Base-by-base conservation (phyloP, 2,797 vertebrate species). In the Cuculus canorus region DNA sequence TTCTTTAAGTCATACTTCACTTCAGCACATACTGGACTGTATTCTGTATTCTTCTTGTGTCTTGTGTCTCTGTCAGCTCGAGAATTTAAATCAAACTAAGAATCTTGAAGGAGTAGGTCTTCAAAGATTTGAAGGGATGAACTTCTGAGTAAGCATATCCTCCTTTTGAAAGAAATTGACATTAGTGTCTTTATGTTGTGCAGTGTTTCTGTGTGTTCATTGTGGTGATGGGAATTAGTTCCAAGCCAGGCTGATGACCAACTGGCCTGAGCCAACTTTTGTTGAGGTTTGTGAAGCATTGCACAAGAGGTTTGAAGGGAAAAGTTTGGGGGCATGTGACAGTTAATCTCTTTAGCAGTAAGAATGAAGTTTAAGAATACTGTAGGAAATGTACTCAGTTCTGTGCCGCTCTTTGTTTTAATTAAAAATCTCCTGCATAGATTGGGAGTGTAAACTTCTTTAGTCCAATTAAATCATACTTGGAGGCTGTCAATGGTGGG, bases 251-350 rank as follows among this genome's bases (percentile, higher is more conserved):
- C 84, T 91, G 90, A 70, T 94, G 68, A 88, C 65, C 53, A 81
- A 56, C 54, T 86, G 60, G 86, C 70, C 81, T 25, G 65, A 91
- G 66, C 81, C 84, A 89, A 69, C 41, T 96, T 87, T 77, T 82
- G 28, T 83, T 88, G 78, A 82, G 82, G 83, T 94, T 96, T 96
- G 65, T 8, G 14, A 93, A 94, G 43, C 27, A 28, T 95, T 95
- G 88, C 87, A 92, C 88, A 95, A 93, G 85, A 92, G 93, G 35
- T 88, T 85, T 91, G 90, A 93, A 86, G 75, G 86, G 48, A 79
- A 88, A 96, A 76, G 37, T 92, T 66, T 91, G 82, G 63, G 54
- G 41, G 91, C 98, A 97, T 97, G 97, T 98, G 98, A 98, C 96
- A 52, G 61, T 17, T 98, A 98, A 98, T 97, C 96, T 97, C 85